Conservation (phyloP, 2,797 vertebrate genomes). For the Pampus argenteus region DNA sequence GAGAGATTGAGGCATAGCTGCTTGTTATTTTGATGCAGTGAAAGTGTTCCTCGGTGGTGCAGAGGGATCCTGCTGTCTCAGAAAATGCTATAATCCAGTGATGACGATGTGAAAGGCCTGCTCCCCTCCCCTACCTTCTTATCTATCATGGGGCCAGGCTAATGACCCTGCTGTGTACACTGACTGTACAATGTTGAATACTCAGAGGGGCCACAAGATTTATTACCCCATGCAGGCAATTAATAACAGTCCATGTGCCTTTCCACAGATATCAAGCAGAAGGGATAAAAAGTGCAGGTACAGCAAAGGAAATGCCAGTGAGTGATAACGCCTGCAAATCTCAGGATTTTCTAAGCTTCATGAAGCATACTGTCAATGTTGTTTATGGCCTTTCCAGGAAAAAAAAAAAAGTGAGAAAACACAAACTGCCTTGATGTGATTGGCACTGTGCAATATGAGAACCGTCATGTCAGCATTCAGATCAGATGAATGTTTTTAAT, state of each 20-base stretch:
- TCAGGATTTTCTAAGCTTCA: slow-evolving; percentile 66
- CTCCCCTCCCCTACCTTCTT: slow-evolving; percentile 67
- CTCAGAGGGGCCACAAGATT: slow-evolving; percentile 80
- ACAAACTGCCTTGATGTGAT: slow-evolving; percentile 38
- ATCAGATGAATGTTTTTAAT: slow-evolving; percentile 46
- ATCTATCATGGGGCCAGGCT: slow-evolving; percentile 73
- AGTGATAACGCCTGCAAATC: slow-evolving; percentile 72
- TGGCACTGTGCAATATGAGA: slow-evolving; percentile 50
- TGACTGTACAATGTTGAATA: slow-evolving; percentile 75
- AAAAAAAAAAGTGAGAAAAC: slow-evolving; percentile 27
- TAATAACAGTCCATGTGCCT: slow-evolving; percentile 81
- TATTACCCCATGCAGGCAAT: slow-evolving; percentile 82
- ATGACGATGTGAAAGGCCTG: slow-evolving; percentile 47
- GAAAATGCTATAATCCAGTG: slow-evolving; percentile 62
- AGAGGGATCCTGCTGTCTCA: slow-evolving; percentile 56
- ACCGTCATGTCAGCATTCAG: slow-evolving; percentile 52
- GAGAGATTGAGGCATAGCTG: slow-evolving; percentile 10
- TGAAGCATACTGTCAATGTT: slow-evolving; percentile 28
- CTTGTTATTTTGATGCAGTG: slow-evolving; percentile 33
- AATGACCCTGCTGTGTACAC: slow-evolving; percentile 81
- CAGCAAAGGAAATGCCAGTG: slow-evolving; percentile 78
- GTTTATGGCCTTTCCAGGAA: slow-evolving; percentile 48
- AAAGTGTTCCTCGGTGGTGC: slow-evolving; percentile 21
- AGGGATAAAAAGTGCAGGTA: slow-evolving; percentile 82
- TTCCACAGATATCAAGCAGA: slow-evolving; percentile 73